Conservation (phyloP, 2,888 invertebrate species). For the Geotrupes spiniger region DNA sequence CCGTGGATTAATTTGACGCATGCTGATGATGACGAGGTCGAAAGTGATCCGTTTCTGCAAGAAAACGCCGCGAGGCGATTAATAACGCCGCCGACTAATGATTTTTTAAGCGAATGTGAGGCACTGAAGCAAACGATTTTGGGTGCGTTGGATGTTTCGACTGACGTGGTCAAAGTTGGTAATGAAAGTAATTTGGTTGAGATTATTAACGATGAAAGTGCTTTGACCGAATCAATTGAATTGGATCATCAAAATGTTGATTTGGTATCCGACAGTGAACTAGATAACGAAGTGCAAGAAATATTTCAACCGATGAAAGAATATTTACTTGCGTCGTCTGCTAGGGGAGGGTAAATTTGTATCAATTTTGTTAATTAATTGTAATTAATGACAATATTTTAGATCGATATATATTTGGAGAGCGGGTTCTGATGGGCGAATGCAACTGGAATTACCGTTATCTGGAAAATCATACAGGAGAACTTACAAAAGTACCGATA, state of each 20-base stretch:
- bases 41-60: constrained; percentile 20
- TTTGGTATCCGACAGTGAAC: constrained; percentile 6
- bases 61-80: constrained; percentile 21
- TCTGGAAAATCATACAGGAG: constrained; percentile 37
- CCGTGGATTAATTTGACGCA: constrained; percentile 32
- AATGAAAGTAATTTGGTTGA: background rate
- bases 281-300: constrained; percentile 8
- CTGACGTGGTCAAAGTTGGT: background rate
- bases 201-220: background rate
- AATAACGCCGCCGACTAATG: constrained; percentile 12
- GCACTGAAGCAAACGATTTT: constrained; percentile 25
- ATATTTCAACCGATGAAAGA: constrained; percentile 40
- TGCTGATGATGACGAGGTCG: constrained; percentile 33
- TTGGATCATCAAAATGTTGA: constrained; percentile 1
- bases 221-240: background rate
- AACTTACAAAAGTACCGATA: constrained; percentile 30
- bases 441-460: constrained; percentile 44
- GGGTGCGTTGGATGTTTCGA: constrained; percentile 6
- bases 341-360: constrained; percentile 60
- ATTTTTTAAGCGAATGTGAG: constrained; percentile 34
- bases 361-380: too few relatives aligned
- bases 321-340: constrained; percentile 65
- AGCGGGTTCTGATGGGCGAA: constrained; percentile 59
- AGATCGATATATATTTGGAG: constrained; percentile 64
- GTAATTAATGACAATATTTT: too few relatives aligned